phyloP scores from a whole-genome alignment of 2,888 invertebrate species.

The Sminthurides aquaticus region DNA sequence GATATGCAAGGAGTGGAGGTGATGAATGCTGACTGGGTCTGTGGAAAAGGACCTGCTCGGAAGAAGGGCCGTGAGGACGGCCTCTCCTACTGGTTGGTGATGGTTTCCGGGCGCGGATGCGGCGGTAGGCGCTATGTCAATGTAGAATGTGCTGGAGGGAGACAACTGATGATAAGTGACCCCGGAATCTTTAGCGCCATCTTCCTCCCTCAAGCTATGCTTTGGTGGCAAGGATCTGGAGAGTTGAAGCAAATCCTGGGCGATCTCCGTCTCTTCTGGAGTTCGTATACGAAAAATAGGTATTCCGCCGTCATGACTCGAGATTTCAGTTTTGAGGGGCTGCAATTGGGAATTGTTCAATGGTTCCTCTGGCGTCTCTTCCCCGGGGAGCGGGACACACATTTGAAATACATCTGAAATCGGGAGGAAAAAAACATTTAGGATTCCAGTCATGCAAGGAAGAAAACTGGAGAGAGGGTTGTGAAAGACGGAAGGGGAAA shows the following conservation, averaged over 20 bases:
- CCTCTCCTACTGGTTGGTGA: neutral
- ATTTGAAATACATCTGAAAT: conserved; percentile 33
- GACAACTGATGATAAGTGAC: conserved; percentile 13
- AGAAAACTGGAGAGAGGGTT: too few species aligned
- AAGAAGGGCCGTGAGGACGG: neutral
- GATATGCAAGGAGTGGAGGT: neutral
- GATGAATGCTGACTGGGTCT: neutral
- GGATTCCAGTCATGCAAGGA: neutral
- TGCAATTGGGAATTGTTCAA: neutral
- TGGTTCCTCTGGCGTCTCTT: conserved; percentile 45
- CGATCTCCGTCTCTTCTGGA: conserved; percentile 82
- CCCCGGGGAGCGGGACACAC: conserved; percentile 45
- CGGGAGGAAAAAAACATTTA: conserved; percentile 2
- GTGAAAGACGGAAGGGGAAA: neutral
- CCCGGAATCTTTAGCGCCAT: neutral
- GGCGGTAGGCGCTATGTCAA: neutral
- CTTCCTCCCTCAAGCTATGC: conserved; percentile 18
- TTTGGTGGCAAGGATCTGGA: conserved; percentile 61
- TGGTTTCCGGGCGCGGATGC: neutral
- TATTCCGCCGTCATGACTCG: conserved; percentile 52
- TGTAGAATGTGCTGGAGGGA: conserved; percentile 23
- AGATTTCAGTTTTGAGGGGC: conserved; percentile 50
- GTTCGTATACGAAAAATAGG: conserved; percentile 50
- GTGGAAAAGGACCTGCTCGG: neutral
- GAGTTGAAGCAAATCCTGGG: conserved; percentile 56